Percentiles rank a stretch among this genome's conserved stretches.
phyloP scores from a whole-genome alignment of 2,888 invertebrate genomes.

The Lycophotia porphyrea region DNA sequence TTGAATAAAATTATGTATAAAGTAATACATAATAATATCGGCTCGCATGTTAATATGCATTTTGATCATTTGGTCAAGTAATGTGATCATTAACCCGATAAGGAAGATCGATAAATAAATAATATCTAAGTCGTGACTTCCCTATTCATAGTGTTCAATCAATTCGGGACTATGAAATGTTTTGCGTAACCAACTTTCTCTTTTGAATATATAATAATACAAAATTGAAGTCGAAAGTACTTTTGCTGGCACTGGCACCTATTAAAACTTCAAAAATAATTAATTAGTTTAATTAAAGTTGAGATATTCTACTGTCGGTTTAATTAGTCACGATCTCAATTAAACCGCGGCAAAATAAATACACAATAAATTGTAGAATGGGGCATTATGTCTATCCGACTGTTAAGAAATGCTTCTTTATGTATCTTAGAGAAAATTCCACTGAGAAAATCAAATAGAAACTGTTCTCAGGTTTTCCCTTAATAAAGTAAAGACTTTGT shows the following conservation, averaged over 20 bases:
- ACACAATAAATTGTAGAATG: conserved; percentile 8
- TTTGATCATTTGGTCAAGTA: conserved; percentile 30
- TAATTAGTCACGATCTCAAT: conserved; percentile 4
- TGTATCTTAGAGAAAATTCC: conserved; percentile 53
- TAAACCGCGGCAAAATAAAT: not conserved
- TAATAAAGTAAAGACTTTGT: conserved; percentile 61
- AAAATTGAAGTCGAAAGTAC: conserved; percentile 53
- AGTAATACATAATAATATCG: conserved; percentile 22
- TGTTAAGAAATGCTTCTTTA: conserved; percentile 52
- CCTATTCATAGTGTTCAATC: conserved; percentile 42
- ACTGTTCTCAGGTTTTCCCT: conserved; percentile 50
- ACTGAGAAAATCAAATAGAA: conserved; percentile 58
- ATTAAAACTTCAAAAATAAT: conserved; percentile 28
- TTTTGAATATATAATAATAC: conserved; percentile 59
- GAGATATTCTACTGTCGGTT: conserved; percentile 9
- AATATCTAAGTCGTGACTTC: conserved; percentile 62
- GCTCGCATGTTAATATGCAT: conserved; percentile 24
- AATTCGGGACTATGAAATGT: conserved; percentile 61
- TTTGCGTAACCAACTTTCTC: conserved; percentile 69
- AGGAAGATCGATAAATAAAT: conserved; percentile 46
- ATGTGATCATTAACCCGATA: conserved; percentile 34
- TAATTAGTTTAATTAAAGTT: conserved; percentile 2
- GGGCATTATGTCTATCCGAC: conserved; percentile 26
- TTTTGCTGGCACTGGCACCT: conserved; percentile 35
- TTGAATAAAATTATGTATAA: conserved; percentile 13